Evolutionary conservation across 2,797 vertebrate genomes (phyloP).

Genomic region (Hypotaenidia philippensis): DNA sequence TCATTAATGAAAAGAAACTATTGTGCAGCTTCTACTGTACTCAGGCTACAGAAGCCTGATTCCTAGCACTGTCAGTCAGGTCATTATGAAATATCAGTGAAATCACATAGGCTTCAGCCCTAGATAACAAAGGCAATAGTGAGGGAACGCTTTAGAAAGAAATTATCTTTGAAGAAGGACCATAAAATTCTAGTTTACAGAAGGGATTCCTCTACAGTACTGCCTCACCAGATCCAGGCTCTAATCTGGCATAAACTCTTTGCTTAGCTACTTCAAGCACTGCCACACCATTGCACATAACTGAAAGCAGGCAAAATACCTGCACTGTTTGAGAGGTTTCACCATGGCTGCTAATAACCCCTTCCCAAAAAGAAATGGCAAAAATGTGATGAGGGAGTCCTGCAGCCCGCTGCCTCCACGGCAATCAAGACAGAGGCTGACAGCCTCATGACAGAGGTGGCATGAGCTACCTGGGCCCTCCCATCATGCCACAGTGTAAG

Average conservation of each 20-base stretch:
- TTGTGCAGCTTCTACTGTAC: constrained; percentile 68
- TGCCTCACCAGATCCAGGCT: background rate
- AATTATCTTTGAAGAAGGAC: background rate
- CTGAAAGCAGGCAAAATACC: background rate
- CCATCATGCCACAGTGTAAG: background rate
- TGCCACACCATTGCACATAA: background rate
- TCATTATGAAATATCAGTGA: constrained; percentile 47
- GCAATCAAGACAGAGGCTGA: background rate
- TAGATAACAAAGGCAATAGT: background rate
- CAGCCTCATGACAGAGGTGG: background rate
- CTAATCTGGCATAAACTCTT: background rate
- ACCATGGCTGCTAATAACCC: background rate
- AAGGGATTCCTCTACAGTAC: background rate
- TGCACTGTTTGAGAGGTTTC: background rate
- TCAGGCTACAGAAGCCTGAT: constrained; percentile 12
- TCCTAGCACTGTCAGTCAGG: constrained; percentile 64
- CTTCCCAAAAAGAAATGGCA: background rate
- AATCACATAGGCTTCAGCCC: constrained; percentile 3
- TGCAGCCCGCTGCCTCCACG: background rate
- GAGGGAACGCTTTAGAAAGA: constrained; percentile 1
- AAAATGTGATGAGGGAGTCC: background rate
- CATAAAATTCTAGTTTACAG: background rate
- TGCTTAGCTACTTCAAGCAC: background rate
- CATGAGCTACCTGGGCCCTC: background rate
- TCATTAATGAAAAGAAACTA: constrained; percentile 62